Evolutionary conservation across 2,113 vertebrate species (phyloP), one percentile per base, ranked within the genome.

Genomic region (Nerophis lumbriciformis): DNA sequence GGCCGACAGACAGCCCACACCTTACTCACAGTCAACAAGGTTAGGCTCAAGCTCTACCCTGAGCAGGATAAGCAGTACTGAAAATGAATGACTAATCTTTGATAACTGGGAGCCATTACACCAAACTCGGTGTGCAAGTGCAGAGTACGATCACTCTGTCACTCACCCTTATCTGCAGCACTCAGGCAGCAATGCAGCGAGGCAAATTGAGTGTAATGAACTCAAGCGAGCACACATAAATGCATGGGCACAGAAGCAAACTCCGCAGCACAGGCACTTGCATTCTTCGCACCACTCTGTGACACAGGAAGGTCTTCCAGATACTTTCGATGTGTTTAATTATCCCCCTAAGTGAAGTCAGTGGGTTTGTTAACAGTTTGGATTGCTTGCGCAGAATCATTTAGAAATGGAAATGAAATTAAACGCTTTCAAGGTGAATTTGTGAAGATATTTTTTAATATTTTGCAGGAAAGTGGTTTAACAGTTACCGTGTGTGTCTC

Each of bases 241-340:
- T 4, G 58, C 61, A 53, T 48, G 39, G 13, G 37, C 7, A 51
- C 54, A 49, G 12, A 21, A 36, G 7, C 52, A 35, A 12, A 38
- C 19, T 36, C 11, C 50, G 39, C 35, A 55, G 57, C 42, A 11
- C 35, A 42, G 11, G 8, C 49, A 39, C 45, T 15, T 37, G 6
- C n/a, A 69, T 83, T 81, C 64, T 83, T 81, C 64, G 5, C 75
- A 71, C 72, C 72, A 62, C 66, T 19, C n/a, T 47, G 35, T 51
- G 36, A 58, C 52, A 54, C 70, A 68, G 11, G 53, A 61, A 68
- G 61, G 7, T 51, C 45, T 60, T 75, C 28, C 56, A 73, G 66
- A 71, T 67, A 60, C 63, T 69, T 69, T 68, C 42, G 15, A 64
- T 52, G 53, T 68, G 68, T 77, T 79, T 76, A 83, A 80, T 87